phyloP scores from a whole-genome alignment of 2,888 invertebrate genomes.

The Ochropleura plecta region DNA sequence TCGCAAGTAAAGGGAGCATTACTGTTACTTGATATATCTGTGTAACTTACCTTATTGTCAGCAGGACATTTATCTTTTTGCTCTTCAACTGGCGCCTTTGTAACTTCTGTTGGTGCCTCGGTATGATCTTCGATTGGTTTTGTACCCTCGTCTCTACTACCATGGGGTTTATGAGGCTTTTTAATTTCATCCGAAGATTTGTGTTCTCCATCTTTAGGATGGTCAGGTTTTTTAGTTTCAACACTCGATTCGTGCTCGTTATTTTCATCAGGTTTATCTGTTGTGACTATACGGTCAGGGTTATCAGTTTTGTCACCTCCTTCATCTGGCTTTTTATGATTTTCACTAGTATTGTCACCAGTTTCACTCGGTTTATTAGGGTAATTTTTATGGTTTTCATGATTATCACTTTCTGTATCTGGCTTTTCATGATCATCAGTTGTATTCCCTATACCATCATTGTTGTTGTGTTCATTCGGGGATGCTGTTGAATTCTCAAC shows the following conservation, averaged over 20 bases:
- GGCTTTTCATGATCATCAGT: background rate
- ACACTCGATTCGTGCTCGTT: background rate
- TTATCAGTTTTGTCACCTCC: background rate
- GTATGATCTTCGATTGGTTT: background rate
- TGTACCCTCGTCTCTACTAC: background rate
- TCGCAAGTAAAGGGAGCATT: background rate
- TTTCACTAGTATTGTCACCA: background rate
- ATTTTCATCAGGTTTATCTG: background rate
- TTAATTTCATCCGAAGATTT: background rate
- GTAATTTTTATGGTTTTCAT: background rate
- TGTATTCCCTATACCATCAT: background rate
- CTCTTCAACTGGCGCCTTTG: background rate
- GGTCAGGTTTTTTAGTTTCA: background rate
- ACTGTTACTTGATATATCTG: too few species aligned
- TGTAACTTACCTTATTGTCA: conserved; percentile 28
- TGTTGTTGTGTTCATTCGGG: background rate
- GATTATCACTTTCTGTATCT: background rate
- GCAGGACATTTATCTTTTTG: conserved; percentile 17
- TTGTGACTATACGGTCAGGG: background rate
- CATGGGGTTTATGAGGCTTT: background rate
- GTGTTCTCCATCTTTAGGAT: background rate
- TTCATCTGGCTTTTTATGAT: background rate
- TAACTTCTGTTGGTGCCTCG: background rate
- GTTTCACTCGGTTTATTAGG: background rate
- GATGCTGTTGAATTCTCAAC: background rate